phyloP scores from a whole-genome alignment of 1,140 invertebrate genomes.

The Dermatophagoides farinae region DNA sequence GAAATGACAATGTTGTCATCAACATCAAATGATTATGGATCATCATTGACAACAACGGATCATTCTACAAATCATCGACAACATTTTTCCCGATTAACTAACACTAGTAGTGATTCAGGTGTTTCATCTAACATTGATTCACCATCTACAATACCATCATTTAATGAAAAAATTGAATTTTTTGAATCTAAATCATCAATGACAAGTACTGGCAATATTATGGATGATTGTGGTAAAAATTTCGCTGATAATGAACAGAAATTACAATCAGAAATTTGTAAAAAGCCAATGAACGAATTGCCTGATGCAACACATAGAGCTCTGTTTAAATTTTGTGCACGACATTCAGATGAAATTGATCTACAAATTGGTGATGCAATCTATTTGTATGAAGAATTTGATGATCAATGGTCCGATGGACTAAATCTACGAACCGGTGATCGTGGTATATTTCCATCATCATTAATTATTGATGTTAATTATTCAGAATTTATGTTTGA shows the following conservation, averaged over 20 bases:
- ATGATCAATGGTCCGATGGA: constrained; percentile 94
- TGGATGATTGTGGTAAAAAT: not conserved
- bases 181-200: no score
- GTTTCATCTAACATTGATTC: not conserved
- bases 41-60: no score
- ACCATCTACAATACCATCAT: not conserved
- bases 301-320: constrained; percentile 85
- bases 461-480: constrained; percentile 85
- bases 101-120: not conserved
- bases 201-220: not conserved
- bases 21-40: no score
- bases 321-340: constrained; percentile 78
- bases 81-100: not conserved
- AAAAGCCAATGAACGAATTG: constrained; percentile 34
- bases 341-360: constrained; percentile 84
- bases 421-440: constrained; percentile 77
- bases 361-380: constrained; percentile 92
- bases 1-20: no score
- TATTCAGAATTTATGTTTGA: constrained; percentile 58
- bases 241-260: not conserved
- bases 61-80: no score
- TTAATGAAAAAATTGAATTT: no score
- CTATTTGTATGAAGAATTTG: constrained; percentile 84
- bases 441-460: constrained; percentile 85
- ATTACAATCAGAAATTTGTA: not conserved